Evolutionary conservation across 2,888 invertebrate species (phyloP).

Genomic region (Drosophila mettleri): DNA sequence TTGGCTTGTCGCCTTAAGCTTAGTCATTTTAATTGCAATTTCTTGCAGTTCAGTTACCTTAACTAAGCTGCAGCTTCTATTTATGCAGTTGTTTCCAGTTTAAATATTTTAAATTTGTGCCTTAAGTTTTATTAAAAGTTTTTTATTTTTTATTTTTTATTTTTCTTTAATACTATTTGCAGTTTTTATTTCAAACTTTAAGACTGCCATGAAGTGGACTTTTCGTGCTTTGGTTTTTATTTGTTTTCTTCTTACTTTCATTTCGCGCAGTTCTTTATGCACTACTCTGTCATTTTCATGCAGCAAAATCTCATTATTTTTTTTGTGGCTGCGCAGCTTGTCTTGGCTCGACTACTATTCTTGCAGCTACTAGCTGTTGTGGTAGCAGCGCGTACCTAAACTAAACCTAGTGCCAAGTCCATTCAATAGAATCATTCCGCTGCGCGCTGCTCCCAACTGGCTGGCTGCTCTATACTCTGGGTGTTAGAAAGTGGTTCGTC

Average conservation of each 20-base stretch:
- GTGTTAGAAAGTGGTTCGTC: conserved; percentile 58
- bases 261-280: conserved; percentile 9
- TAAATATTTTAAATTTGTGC: neutral
- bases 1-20: too few relatives aligned
- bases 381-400: neutral
- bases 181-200: conserved; percentile 12
- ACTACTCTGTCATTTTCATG: conserved; percentile 25
- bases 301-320: conserved; percentile 54
- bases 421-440: conserved; percentile 29
- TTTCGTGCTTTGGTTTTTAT: conserved; percentile 6
- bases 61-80: neutral
- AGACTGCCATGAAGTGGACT: conserved; percentile 26
- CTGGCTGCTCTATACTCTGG: conserved; percentile 8
- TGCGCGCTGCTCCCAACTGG: neutral
- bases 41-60: neutral
- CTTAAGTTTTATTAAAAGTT: neutral
- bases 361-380: too few relatives aligned
- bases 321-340: conserved; percentile 35
- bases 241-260: conserved; percentile 2
- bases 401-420: conserved; percentile 9
- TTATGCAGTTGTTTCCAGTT: neutral
- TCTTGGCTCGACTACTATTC: conserved; percentile 11
- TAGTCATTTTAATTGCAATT: too few relatives aligned
- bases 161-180: conserved; percentile 3
- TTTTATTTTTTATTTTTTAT: neutral